Percentiles rank a stretch among this genome's conserved stretches.
Conservation (phyloP, 2,797 vertebrate genomes). For the Betta splendens region DNA sequence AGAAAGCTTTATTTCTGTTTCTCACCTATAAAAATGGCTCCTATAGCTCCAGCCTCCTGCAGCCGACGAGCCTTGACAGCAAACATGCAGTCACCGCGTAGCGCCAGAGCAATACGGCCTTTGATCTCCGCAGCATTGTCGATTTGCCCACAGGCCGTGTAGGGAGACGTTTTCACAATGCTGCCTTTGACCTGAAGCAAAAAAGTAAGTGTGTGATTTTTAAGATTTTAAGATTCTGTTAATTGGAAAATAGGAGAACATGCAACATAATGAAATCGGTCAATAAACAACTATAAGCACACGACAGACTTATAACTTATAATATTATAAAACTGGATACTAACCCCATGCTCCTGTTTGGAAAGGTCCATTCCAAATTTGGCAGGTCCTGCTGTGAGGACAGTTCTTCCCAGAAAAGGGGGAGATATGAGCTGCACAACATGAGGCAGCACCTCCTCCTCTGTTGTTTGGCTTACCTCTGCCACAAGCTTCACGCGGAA, state of each 20-base stretch:
- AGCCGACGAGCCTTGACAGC: constrained; percentile 82
- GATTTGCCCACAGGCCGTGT: constrained; percentile 79
- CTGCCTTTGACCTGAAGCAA: constrained; percentile 81
- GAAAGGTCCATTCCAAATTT: constrained; percentile 87
- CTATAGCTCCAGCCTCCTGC: constrained; percentile 80
- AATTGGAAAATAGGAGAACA: too few relatives aligned
- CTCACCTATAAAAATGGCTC: constrained; percentile 85
- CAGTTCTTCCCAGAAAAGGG: constrained; percentile 81
- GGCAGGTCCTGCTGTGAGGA: constrained; percentile 83
- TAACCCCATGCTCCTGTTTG: constrained; percentile 84
- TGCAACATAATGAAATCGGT: too few relatives aligned
- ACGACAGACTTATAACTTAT: too few relatives aligned
- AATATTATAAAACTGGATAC: constrained; percentile 7
- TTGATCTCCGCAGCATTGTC: constrained; percentile 71
- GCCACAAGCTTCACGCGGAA: constrained; percentile 82
- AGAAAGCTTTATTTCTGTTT: not conserved
- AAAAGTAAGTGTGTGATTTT: not conserved
- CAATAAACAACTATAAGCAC: too few relatives aligned
- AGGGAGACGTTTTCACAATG: constrained; percentile 78
- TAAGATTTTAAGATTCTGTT: not conserved
- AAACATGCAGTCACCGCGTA: constrained; percentile 87
- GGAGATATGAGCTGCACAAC: constrained; percentile 85
- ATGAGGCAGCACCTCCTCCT: constrained; percentile 79
- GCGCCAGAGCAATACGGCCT: constrained; percentile 77
- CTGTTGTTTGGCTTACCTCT: constrained; percentile 75